phyloP scores from a whole-genome alignment of 2,797 vertebrate genomes.

The Danio jaintianensis region DNA sequence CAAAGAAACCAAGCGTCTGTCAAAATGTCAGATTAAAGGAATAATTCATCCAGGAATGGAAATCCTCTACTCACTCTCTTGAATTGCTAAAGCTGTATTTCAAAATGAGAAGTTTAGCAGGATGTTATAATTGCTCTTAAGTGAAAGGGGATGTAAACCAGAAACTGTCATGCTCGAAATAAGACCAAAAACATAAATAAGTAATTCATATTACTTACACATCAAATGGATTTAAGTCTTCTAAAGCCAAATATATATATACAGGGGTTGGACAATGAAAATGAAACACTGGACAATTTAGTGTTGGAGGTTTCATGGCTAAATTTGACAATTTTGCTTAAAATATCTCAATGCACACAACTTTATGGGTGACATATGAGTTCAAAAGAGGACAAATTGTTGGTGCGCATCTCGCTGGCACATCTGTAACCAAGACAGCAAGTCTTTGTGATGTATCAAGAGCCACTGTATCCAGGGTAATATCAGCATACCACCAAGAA shows the following conservation, averaged over 20 bases:
- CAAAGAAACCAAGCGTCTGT: not conserved
- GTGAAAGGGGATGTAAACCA: not conserved
- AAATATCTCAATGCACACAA: too few relatives aligned
- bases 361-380: too few relatives aligned
- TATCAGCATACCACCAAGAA: too few relatives aligned
- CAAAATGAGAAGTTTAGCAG: not conserved
- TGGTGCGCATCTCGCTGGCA: too few relatives aligned
- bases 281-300: too few relatives aligned
- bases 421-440: too few relatives aligned
- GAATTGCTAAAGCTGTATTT: not conserved
- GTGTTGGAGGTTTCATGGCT: too few relatives aligned
- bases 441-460: too few relatives aligned
- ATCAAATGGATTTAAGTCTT: not conserved
- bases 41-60: slow-evolving; percentile 9
- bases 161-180: not conserved
- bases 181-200: not conserved
- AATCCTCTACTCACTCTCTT: slow-evolving; percentile 2
- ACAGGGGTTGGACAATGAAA: too few relatives aligned
- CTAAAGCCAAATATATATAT: not conserved
- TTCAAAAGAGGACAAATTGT: too few relatives aligned
- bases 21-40: slow-evolving; percentile 17
- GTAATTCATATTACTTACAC: not conserved
- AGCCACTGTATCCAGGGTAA: too few relatives aligned
- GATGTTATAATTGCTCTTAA: not conserved
- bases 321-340: too few relatives aligned